Evolutionary conservation across 2,113 vertebrate species (phyloP), one percentile per base, ranked within the genome.

Genomic region (Ameiurus melas): DNA sequence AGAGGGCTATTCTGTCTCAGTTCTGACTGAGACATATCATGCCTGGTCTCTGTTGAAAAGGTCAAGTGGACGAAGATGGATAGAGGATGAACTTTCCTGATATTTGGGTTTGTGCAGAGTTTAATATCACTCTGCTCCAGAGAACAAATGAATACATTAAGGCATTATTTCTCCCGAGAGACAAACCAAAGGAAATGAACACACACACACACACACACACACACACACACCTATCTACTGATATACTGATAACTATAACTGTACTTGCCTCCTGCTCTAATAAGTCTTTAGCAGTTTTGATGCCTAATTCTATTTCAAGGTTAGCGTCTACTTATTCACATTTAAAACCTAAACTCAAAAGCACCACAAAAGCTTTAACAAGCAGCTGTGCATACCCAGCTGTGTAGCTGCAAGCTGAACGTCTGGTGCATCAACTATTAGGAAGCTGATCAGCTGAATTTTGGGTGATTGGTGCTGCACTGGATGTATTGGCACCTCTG

Each of bases 11-110:
- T 27, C 0, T 4, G 83, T 53, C 17, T n/a, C 10, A 10, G n/a
- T 75, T 43, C 55, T 62, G 39, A 78, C 58, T 47, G 85, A 86
- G 57, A 62, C 71, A 47, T 17, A 86, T 86, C 33, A 25, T 77
- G 33, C 16, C 30, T 58, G 68, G n/a, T 33, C 68, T 60, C 10
- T 55, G 84, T n/a, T 75, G 84, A 77, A 86, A 86, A 86, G 85
- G 85, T 86, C 71, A 86, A 86, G 36, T 62, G 71, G 55, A 62
- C 27, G 16, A 77, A 73, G 68, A 77, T 30, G 12, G 36, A n/a
- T 30, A 62, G 25, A 86, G 55, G 85, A 78, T 86, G 85, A 62
- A 86, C 71, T 86, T 85, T 86, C 36, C 55, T 86, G 71, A 78
- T 86, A 86, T 86, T 77, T 86, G 71, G 70, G 84, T 19, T 33